phyloP scores from a whole-genome alignment of 2,113 vertebrate genomes.

The Sphyrna mokarran region DNA sequence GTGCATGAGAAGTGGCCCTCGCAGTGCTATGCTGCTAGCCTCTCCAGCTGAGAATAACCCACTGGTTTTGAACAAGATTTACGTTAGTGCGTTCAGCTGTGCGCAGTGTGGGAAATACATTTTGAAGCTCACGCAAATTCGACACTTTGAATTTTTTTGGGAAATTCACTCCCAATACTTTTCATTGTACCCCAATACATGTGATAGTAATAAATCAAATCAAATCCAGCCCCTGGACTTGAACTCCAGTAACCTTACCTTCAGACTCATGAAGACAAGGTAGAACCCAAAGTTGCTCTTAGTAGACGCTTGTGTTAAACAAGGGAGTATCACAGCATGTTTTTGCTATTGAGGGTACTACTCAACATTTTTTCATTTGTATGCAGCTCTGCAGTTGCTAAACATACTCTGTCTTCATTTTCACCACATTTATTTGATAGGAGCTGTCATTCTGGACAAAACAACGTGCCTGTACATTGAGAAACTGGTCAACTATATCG shows the following conservation, averaged over 20 bases:
- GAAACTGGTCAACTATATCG: conserved; percentile 62
- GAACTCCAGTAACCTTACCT: too few relatives aligned
- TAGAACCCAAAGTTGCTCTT: not conserved
- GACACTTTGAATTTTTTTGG: too few relatives aligned
- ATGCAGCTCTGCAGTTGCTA: not conserved
- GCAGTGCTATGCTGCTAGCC: too few relatives aligned
- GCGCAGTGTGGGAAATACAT: too few relatives aligned
- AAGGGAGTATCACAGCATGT: not conserved
- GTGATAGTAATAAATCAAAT: too few relatives aligned
- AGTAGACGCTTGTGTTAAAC: not conserved
- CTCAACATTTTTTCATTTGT: not conserved
- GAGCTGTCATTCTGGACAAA: conserved; percentile 61
- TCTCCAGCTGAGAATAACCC: too few relatives aligned
- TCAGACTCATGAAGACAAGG: not conserved
- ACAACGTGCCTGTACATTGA: conserved; percentile 56
- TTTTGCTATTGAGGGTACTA: not conserved
- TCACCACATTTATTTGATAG: conserved; percentile 47
- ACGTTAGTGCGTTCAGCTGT: too few relatives aligned
- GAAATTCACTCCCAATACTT: too few relatives aligned
- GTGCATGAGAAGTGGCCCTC: too few relatives aligned
- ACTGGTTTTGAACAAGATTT: too few relatives aligned
- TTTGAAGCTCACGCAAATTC: too few relatives aligned
- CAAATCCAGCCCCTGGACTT: not conserved
- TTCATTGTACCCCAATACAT: too few relatives aligned
- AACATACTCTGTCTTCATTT: not conserved